Conservation (phyloP, 2,888 invertebrate genomes). For the Chelonus formosanus region DNA sequence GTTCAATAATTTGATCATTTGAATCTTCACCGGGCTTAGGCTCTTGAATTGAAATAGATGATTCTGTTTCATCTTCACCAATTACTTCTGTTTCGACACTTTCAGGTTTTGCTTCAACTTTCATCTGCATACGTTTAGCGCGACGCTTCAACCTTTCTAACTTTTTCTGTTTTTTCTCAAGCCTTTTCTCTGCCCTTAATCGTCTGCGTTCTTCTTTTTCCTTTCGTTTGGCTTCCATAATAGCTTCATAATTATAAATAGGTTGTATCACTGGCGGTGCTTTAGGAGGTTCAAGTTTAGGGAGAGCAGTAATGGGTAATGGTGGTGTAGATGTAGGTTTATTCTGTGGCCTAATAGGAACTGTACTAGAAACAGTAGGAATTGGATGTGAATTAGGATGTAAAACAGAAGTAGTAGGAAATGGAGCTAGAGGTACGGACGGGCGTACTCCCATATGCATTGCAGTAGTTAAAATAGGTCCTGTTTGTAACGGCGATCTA, state of each 20-base stretch:
- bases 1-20: slow-evolving; percentile 12
- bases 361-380: slow-evolving; percentile 40
- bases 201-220: slow-evolving; percentile 60
- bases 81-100: slow-evolving; percentile 32
- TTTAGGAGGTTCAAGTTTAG: slow-evolving; percentile 30
- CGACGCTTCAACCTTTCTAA: slow-evolving; percentile 56
- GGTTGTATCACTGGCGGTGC: slow-evolving; percentile 49
- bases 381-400: too few relatives aligned
- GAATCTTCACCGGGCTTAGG: slow-evolving; percentile 40
- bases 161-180: slow-evolving; percentile 56
- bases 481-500: slow-evolving; percentile 14
- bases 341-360: slow-evolving; percentile 39
- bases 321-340: slow-evolving; percentile 41
- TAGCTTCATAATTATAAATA: slow-evolving; percentile 62
- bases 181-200: slow-evolving; percentile 51
- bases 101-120: slow-evolving; percentile 17
- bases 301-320: slow-evolving; percentile 42
- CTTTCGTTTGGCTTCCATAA: slow-evolving; percentile 57
- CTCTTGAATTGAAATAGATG: slow-evolving; percentile 16
- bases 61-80: slow-evolving; percentile 29
- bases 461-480: too few relatives aligned
- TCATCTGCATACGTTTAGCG: slow-evolving; percentile 42
- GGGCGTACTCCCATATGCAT: too few relatives aligned
- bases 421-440: too few relatives aligned
- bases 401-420: too few relatives aligned